Conservation (phyloP, 2,888 invertebrate species). For the Ophion ventricosus region DNA sequence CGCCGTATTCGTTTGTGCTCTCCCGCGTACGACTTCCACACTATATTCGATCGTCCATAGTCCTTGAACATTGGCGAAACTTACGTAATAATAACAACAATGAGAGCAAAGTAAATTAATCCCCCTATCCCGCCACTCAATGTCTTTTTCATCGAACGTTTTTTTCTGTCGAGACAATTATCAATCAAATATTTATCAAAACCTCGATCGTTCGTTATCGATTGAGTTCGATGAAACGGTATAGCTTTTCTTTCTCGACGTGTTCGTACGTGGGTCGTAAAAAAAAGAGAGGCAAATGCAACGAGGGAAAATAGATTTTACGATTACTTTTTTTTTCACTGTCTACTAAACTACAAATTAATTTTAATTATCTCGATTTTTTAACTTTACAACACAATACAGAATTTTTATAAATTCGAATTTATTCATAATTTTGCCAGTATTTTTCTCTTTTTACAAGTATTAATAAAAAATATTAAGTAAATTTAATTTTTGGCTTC, state of each 20-base stretch:
- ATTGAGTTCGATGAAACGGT: conserved; percentile 17
- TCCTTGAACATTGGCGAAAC: conserved; percentile 55
- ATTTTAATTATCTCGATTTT: too few relatives aligned
- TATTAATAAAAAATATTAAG: too few relatives aligned
- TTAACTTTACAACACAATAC: too few relatives aligned
- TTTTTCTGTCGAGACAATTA: background rate
- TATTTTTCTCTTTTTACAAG: too few relatives aligned
- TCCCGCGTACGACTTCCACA: conserved; percentile 25
- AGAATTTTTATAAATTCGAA: too few relatives aligned
- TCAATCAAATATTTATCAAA: conserved; percentile 25
- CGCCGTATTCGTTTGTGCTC: conserved; percentile 4
- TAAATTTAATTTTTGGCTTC: too few relatives aligned
- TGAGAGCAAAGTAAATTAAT: background rate
- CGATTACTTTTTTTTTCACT: too few relatives aligned
- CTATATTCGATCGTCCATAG: conserved; percentile 27
- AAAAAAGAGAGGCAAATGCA: background rate
- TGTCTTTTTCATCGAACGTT: conserved; percentile 1
- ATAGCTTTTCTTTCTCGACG: background rate
- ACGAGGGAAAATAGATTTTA: too few relatives aligned
- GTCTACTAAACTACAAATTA: too few relatives aligned
- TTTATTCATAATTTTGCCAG: too few relatives aligned
- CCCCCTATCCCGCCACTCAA: background rate
- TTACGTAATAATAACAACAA: conserved; percentile 43
- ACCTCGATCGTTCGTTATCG: conserved; percentile 34
- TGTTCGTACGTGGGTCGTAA: background rate